phyloP scores from a whole-genome alignment of 1,140 invertebrate genomes.

The Bursaphelenchus mucronatus region DNA sequence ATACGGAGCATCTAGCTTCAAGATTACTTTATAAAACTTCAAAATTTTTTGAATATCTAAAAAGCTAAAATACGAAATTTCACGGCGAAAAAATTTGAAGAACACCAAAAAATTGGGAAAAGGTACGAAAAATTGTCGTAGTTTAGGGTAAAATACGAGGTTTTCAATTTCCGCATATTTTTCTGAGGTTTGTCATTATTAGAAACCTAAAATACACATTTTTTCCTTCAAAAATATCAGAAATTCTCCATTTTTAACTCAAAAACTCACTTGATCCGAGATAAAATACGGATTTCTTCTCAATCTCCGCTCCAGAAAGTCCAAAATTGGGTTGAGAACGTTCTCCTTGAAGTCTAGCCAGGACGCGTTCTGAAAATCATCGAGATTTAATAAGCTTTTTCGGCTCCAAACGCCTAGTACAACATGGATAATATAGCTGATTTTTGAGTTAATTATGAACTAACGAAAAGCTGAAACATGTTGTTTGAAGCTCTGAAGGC shows the following conservation, averaged over 20 bases:
- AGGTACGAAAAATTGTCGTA: background rate
- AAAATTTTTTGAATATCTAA: no score
- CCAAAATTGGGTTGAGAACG: background rate
- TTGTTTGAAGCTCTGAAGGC: background rate
- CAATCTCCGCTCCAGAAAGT: conserved; percentile 8
- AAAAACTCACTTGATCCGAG: conserved; percentile 16
- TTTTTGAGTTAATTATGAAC: background rate
- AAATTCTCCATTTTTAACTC: background rate
- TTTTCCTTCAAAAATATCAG: background rate
- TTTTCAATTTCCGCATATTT: background rate
- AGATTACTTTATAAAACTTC: no score
- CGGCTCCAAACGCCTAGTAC: background rate
- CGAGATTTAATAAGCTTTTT: background rate
- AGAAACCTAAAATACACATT: background rate
- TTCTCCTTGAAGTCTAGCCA: conserved; percentile 11
- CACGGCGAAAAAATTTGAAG: background rate
- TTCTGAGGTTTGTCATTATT: background rate
- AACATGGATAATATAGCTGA: background rate
- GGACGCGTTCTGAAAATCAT: conserved; percentile 1
- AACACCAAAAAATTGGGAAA: background rate
- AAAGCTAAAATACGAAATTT: no score
- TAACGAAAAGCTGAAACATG: background rate
- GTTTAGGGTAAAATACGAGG: conserved; percentile 1
- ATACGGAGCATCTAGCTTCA: no score
- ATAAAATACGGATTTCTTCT: background rate